phyloP scores from a whole-genome alignment of 53 echinoderm and acorn worm genomes.

The Echinometra lucunter region DNA sequence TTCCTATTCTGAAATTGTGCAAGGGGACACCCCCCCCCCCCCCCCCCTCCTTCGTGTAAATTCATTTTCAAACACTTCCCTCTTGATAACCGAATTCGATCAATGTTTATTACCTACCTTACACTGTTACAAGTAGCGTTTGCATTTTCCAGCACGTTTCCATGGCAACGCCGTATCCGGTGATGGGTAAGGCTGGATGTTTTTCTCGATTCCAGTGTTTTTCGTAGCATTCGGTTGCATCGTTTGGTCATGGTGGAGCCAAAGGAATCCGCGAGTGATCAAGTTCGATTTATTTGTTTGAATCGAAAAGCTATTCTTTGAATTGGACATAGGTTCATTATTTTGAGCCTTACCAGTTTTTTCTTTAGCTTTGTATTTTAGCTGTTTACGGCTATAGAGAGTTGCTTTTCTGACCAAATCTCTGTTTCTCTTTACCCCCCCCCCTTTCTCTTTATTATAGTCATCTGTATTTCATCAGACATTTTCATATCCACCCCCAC shows the following conservation, averaged over 20 bases:
- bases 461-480: not conserved
- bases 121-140: conserved; percentile 30
- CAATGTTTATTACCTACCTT: conserved; percentile 2
- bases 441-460: too few relatives aligned
- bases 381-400: too few relatives aligned
- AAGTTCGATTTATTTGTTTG: not conserved
- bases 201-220: conserved; percentile 8
- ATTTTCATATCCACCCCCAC: not conserved
- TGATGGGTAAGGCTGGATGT: conserved; percentile 8
- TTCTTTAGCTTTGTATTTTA: too few relatives aligned
- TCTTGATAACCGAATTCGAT: not conserved
- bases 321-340: not conserved
- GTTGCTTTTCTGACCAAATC: too few relatives aligned
- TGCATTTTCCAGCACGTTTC: conserved; percentile 1
- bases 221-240: conserved; percentile 6
- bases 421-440: not conserved
- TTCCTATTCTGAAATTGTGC: too few relatives aligned
- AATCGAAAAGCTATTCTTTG: not conserved
- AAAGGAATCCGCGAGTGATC: not conserved
- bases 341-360: too few relatives aligned
- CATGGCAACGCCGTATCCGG: conserved; percentile 13
- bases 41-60: not conserved
- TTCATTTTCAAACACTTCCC: not conserved
- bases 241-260: not conserved
- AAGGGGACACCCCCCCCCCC: too few relatives aligned